phyloP scores from a whole-genome alignment of 2,888 invertebrate species.

The Hetaerina titia region DNA sequence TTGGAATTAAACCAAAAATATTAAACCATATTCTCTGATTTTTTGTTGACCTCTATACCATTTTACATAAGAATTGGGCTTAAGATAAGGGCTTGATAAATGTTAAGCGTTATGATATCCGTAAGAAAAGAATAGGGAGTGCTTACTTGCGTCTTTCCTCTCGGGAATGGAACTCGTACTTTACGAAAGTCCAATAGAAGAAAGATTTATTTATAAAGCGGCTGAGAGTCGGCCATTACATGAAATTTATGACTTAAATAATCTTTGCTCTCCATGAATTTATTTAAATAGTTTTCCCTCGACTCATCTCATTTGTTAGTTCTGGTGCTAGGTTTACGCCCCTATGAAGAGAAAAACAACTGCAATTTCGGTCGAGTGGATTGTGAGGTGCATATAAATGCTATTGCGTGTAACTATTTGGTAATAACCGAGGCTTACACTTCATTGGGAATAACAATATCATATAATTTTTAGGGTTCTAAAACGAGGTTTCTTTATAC shows the following conservation, averaged over 20 bases:
- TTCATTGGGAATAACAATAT: no score
- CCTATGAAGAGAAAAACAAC: no score
- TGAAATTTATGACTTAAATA: constrained; percentile 15
- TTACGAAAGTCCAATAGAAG: background rate
- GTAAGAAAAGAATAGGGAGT: background rate
- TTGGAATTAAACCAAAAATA: no score
- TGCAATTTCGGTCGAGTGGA: no score
- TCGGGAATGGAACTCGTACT: background rate
- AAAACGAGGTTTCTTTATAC: no score
- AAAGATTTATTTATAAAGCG: background rate
- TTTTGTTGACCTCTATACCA: no score
- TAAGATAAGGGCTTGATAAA: background rate
- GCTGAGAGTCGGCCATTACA: background rate
- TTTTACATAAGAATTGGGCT: background rate
- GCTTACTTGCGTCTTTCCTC: background rate
- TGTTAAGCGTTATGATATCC: background rate
- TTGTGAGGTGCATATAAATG: no score
- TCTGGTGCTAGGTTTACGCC: no score
- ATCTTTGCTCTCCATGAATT: background rate
- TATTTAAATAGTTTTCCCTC: background rate
- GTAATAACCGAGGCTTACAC: no score
- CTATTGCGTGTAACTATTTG: no score
- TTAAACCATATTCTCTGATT: no score
- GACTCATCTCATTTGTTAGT: background rate
- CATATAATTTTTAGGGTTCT: no score